Conservation (phyloP, 53 echinoderm and acorn worm genomes). For the Zoroaster sp. region DNA sequence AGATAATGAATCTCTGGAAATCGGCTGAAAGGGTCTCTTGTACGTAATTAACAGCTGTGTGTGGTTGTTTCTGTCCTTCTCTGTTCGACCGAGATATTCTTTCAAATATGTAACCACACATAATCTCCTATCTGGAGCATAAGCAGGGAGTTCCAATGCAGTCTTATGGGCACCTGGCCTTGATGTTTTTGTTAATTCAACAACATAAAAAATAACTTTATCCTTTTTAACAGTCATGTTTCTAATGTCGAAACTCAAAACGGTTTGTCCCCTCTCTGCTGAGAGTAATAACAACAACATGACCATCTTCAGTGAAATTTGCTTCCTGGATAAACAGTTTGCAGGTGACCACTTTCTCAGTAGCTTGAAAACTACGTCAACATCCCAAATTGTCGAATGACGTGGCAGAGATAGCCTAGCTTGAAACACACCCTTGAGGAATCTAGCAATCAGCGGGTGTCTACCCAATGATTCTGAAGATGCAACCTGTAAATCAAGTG, state of each 20-base stretch:
- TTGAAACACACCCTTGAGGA: constrained; percentile 7
- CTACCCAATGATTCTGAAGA: neutral
- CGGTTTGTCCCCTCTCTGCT: neutral
- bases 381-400: neutral
- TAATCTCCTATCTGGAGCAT: constrained; percentile 1
- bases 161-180: neutral
- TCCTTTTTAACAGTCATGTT: neutral
- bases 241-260: neutral
- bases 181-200: neutral
- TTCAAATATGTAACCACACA: neutral
- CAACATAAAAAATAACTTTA: neutral
- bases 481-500: neutral
- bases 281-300: neutral
- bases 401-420: neutral
- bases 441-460: neutral
- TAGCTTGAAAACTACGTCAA: neutral
- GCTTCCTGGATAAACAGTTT: neutral
- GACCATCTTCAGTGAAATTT: neutral
- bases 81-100: neutral
- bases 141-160: neutral
- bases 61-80: neutral
- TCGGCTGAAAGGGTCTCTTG: neutral
- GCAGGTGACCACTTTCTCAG: neutral
- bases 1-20: neutral
- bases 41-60: neutral